A percentile compares a stretch with the other conserved stretches of the same genome.
Evolutionary conservation across 92 coral and sea anemone species (phyloP).

Genomic region (Paragorgia papillata): DNA sequence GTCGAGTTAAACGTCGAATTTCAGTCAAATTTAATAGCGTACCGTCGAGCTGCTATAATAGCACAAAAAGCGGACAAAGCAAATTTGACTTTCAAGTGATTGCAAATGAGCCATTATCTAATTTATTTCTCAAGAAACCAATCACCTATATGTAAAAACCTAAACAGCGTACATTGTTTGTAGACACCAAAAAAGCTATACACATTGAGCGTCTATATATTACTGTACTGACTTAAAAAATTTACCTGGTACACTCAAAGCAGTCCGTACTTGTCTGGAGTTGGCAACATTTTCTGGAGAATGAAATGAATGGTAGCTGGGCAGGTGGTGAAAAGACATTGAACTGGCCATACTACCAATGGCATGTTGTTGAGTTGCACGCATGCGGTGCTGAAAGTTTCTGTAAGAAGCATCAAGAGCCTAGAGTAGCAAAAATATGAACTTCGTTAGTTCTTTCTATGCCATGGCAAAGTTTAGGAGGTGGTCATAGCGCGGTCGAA

Average conservation of each 20-base stretch:
- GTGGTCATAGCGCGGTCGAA: background rate
- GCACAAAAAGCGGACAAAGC: too few relatives aligned
- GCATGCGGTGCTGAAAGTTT: constrained; percentile 35
- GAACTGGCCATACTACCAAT: constrained; percentile 36
- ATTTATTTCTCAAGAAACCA: too few relatives aligned
- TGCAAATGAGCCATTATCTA: too few relatives aligned
- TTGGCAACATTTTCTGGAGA: constrained; percentile 11
- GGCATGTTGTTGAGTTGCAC: background rate
- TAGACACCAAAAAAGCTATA: too few relatives aligned
- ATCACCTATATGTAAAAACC: background rate
- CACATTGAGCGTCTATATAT: too few relatives aligned
- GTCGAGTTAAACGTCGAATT: too few relatives aligned
- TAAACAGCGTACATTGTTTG: background rate
- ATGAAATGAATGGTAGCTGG: constrained; percentile 28
- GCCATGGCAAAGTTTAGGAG: background rate
- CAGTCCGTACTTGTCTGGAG: background rate
- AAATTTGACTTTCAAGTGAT: too few relatives aligned
- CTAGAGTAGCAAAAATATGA: background rate
- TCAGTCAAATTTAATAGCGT: too few relatives aligned
- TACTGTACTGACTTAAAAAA: background rate
- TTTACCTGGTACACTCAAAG: background rate
- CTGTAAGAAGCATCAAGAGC: constrained; percentile 43
- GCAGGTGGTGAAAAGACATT: constrained; percentile 32
- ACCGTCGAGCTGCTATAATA: too few relatives aligned
- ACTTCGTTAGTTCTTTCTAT: background rate